Evolutionary conservation across 2,113 vertebrate species (phyloP).

Genomic region (Bothrops jararaca): DNA sequence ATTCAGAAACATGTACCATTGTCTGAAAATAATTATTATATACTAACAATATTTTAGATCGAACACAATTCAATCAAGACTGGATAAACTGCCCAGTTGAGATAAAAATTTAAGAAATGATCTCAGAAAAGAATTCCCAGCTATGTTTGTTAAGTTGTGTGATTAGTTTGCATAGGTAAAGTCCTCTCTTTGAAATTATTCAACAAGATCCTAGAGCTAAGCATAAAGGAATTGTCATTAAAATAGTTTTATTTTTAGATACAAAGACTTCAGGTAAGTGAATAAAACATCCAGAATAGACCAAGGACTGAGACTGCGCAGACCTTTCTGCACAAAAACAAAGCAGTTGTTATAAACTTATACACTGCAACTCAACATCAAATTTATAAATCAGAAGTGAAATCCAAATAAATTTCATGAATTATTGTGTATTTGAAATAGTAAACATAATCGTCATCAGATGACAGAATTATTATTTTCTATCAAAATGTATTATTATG

Average conservation of each 20-base stretch:
- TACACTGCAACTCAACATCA: constrained; percentile 35
- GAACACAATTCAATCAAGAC: background rate
- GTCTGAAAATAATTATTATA: background rate
- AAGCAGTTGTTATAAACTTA: constrained; percentile 47
- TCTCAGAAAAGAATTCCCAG: background rate
- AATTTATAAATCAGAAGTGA: constrained; percentile 39
- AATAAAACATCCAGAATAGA: constrained; percentile 25
- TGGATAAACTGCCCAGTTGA: background rate
- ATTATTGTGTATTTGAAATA: constrained; percentile 46
- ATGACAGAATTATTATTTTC: constrained; percentile 48
- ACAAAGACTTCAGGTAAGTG: background rate
- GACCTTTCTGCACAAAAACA: constrained; percentile 43
- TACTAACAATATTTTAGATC: background rate
- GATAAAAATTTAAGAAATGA: constrained; percentile 18
- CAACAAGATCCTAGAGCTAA: background rate
- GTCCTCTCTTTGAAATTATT: background rate
- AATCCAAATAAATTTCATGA: constrained; percentile 20
- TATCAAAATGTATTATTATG: constrained; percentile 42
- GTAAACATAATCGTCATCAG: constrained; percentile 51
- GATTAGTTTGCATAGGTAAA: background rate
- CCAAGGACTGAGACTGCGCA: constrained; percentile 16
- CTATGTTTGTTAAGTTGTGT: background rate
- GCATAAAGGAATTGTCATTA: background rate
- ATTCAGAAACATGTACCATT: background rate
- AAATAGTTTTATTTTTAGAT: background rate